Base-by-base conservation (phyloP, 53 echinoderm and acorn worm genomes). In the Echinometra lucunter region DNA sequence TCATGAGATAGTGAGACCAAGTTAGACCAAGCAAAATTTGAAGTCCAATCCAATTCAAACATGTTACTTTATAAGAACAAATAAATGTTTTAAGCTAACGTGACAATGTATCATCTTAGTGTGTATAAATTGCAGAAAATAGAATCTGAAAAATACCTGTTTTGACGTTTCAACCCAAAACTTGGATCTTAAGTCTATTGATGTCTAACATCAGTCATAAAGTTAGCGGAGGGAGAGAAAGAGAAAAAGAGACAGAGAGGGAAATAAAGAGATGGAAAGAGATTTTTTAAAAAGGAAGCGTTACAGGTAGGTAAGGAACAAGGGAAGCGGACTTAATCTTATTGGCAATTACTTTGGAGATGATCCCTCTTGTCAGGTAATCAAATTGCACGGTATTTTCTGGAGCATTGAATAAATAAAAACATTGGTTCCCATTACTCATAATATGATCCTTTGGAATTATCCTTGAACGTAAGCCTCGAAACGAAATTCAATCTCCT, bases 371-470 rank as follows among this genome's bases (percentile, higher is more conserved):
- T 60, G 63, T 58, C 90, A 63, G 63, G 42, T 58, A 60, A 63
- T 58, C 90, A 90, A 90, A 60, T 44, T 40, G 44, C 25, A 42
- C 23, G 44, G 2, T 42, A 11, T 23, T 47, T 28, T 85, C n/a
- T 30, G 34, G 82, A 49, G n/a, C 85, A 85, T 45, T 49, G 11
- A 40, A n/a, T 30, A 85, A 8, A 85, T n/a, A 47, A 30, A 85
- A 30, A 85, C 78, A 10, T 78, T 85, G 53, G 85, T 85, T 8
- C 28, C 28, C 13, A 83, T 83, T 83, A 47, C 47, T n/a, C 85
- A 49, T 27, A n/a, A 49, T 25, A 49, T 85, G 85, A 85, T 85
- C 53, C n/a, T 23, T 9, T 85, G n/a, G 47, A 37, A 45, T 85
- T 30, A 85, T 37, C 85, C 85, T 85, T 85, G 85, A 85, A 47